Evolutionary conservation across 2,888 invertebrate genomes (phyloP), one percentile per base, ranked within the genome.

Genomic region (Troides oblongomaculatus): DNA sequence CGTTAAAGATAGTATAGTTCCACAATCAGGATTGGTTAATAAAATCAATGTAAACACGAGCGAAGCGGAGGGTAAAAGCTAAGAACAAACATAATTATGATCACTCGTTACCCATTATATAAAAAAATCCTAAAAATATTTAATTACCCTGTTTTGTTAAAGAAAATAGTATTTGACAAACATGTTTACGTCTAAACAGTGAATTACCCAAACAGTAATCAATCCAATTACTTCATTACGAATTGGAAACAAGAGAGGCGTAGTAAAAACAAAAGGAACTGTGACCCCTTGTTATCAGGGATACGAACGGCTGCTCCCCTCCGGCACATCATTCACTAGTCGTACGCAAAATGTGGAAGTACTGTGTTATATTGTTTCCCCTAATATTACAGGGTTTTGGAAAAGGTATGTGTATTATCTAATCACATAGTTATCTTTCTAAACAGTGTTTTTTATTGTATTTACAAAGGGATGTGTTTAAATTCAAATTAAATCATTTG

Each of bases 281-380:
- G 57, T 72, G 73, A 72, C 71, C 73, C 67, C 68, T 53, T 21
- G 43, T 36, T 53, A 68, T 66, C 69, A 69, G 67, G 70, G 69
- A 60, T 60, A 62, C 21, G 59, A 60, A 59, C 67, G 64, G 58
- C 63, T 23, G 57, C n/a, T 61, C 70, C 66, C 46, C 56, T 59
- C 66, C 5, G n/a, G 14, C 36, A 59, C 39, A 58, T 65, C 66
- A 70, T 64, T 68, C 63, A 59, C 17, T 63, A 64, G 64, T 61
- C 62, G 46, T 18, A 43, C 43, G 36, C 23, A 50, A 61, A 25
- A 70, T 70, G 67, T 70, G 66, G 64, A 70, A 67, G 70, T 70
- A 64, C 53, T 64, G 30, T 68, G 65, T 72, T 39, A 30, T 72
- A 65, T 56, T 72, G 50, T 72, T 53, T 46, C 23, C 67, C 5